Percentiles rank a stretch among this genome's conserved stretches.
Conservation (phyloP, 2,113 vertebrate genomes). For the Seriola aureovittata region DNA sequence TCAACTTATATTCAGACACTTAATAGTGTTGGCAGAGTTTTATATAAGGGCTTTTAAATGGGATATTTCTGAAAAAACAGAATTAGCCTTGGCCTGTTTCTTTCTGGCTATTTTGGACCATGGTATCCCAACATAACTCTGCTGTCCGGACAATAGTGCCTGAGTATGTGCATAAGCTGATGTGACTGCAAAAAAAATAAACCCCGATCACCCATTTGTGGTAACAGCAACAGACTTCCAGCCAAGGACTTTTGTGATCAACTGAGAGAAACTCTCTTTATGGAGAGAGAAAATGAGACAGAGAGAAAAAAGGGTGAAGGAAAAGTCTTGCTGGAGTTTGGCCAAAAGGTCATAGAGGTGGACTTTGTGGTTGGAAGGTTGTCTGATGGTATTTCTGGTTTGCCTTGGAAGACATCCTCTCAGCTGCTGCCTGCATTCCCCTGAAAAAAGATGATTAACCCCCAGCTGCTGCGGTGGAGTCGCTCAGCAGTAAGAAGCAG, state of each 20-base stretch:
- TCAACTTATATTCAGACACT: neutral
- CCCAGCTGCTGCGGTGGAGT: slow-evolving; percentile 8
- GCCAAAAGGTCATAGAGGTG: neutral
- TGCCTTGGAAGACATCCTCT: slow-evolving; percentile 11
- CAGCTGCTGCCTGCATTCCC: slow-evolving; percentile 7
- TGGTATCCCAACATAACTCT: slow-evolving; percentile 3
- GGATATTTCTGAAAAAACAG: slow-evolving; percentile 21
- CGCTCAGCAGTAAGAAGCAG: neutral
- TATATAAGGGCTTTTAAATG: slow-evolving; percentile 16
- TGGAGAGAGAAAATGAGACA: neutral
- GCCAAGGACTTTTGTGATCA: neutral
- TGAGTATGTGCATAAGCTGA: slow-evolving; percentile 36
- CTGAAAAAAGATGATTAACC: slow-evolving; percentile 40
- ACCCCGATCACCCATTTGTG: slow-evolving; percentile 31
- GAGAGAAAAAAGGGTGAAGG: neutral
- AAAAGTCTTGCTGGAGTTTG: slow-evolving; percentile 21
- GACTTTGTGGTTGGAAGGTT: slow-evolving; percentile 30
- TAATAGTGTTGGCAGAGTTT: slow-evolving; percentile 39
- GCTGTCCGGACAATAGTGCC: slow-evolving; percentile 14
- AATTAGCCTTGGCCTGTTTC: slow-evolving; percentile 1
- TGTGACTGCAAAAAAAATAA: slow-evolving; percentile 46
- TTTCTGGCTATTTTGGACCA: slow-evolving; percentile 12
- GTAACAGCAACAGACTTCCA: neutral
- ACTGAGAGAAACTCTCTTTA: neutral
- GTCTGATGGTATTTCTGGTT: slow-evolving; percentile 36